Evolutionary conservation across 2,888 invertebrate genomes (phyloP).

Genomic region (Ramazzottius varieornatus): DNA sequence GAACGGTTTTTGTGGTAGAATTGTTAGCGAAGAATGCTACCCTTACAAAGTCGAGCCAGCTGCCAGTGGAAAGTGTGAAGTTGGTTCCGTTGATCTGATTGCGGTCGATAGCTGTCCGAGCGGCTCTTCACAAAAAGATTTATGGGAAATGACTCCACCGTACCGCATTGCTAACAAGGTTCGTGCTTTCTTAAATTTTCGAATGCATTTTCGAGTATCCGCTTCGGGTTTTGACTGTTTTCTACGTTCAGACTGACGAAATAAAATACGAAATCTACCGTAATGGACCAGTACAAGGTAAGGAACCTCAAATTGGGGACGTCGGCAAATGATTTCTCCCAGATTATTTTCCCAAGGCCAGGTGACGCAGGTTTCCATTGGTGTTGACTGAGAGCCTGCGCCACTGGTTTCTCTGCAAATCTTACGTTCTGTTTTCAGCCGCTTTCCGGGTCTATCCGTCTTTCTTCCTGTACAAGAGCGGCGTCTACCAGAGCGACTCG

Average conservation of each 20-base stretch:
- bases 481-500: constrained; percentile 43
- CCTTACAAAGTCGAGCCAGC: constrained; percentile 36
- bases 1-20: constrained; percentile 28
- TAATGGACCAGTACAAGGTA: constrained; percentile 74
- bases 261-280: constrained; percentile 70
- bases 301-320: not conserved
- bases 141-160: constrained; percentile 25
- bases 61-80: constrained; percentile 35
- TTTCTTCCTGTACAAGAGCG: constrained; percentile 63
- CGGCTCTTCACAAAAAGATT: constrained; percentile 13
- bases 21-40: constrained; percentile 59
- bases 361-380: too few relatives aligned
- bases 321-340: too few relatives aligned
- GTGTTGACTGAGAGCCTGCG: too few relatives aligned
- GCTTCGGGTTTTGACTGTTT: too few relatives aligned
- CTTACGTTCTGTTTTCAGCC: not conserved
- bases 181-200: constrained; percentile 9
- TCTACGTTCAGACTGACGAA: constrained; percentile 31
- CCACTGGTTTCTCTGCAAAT: too few relatives aligned
- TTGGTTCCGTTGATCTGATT: constrained; percentile 17
- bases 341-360: too few relatives aligned
- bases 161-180: constrained; percentile 21
- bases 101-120: constrained; percentile 17
- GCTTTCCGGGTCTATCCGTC: constrained; percentile 26
- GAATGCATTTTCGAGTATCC: too few relatives aligned